Percentiles rank a stretch among this genome's conserved stretches.
phyloP scores from a whole-genome alignment of 2,888 invertebrate species.

The Leucozona laternaria region DNA sequence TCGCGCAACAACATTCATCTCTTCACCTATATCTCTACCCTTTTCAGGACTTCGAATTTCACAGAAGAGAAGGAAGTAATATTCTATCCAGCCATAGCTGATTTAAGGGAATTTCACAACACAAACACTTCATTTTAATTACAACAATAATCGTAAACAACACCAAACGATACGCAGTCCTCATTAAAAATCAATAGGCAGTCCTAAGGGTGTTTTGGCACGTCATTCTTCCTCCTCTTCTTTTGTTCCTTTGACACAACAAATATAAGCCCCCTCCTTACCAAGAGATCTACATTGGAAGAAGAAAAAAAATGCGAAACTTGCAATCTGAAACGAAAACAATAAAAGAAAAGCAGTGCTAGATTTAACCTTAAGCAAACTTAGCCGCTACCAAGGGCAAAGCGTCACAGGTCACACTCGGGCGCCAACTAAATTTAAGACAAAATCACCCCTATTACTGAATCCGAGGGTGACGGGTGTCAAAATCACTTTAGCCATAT shows the following conservation, averaged over 20 bases:
- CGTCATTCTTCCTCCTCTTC: slow-evolving; percentile 50
- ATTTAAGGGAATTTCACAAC: slow-evolving; percentile 41
- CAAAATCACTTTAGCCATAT: too few relatives aligned
- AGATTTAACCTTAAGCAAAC: neutral
- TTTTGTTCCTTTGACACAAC: neutral
- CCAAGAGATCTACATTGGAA: neutral
- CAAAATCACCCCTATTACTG: neutral
- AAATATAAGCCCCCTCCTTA: neutral
- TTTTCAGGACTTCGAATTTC: neutral
- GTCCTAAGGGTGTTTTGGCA: slow-evolving; percentile 53
- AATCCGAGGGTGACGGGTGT: too few relatives aligned
- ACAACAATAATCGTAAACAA: slow-evolving; percentile 73
- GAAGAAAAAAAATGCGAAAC: slow-evolving; percentile 11
- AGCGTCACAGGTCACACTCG: neutral
- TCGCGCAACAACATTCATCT: slow-evolving; percentile 12
- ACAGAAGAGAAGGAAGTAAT: neutral
- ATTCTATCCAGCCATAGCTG: slow-evolving; percentile 49
- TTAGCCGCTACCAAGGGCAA: too few relatives aligned
- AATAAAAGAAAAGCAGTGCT: slow-evolving; percentile 38
- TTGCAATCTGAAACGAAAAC: slow-evolving; percentile 58
- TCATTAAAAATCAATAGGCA: slow-evolving; percentile 75
- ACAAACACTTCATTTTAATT: slow-evolving; percentile 73
- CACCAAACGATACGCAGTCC: slow-evolving; percentile 60
- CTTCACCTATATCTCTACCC: neutral
- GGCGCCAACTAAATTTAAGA: neutral